These are phyloP conservation scores for Prionchulus punctatus DNA, from an alignment of 2,888 invertebrate species.

Conservation along the genomic window DNA sequence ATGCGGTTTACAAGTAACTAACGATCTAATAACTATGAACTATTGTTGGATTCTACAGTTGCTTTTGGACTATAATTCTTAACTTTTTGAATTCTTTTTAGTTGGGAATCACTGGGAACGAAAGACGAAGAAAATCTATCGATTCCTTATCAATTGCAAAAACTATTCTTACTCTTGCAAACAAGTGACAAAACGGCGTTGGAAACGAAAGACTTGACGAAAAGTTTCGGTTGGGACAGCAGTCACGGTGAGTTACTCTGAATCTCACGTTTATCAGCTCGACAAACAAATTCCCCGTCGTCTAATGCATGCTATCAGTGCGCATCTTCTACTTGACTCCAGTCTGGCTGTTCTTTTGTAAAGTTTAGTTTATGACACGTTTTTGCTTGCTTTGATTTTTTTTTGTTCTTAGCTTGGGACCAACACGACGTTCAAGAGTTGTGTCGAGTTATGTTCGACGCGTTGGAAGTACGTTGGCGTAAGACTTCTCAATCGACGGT, in stretches of 20 bases:
- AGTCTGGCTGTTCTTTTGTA: slow-evolving; percentile 6
- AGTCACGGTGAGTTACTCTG: slow-evolving; percentile 49
- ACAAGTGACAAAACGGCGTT: slow-evolving; percentile 60
- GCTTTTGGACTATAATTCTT: background rate
- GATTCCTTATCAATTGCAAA: slow-evolving; percentile 70
- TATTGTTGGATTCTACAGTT: background rate
- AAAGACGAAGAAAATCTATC: slow-evolving; percentile 51
- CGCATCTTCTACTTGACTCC: background rate
- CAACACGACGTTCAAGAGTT: slow-evolving; percentile 81
- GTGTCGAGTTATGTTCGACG: slow-evolving; percentile 76
- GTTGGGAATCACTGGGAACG: slow-evolving; percentile 54
- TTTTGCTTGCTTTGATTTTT: background rate
- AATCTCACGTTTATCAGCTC: no score
- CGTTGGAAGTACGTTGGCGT: slow-evolving; percentile 63
- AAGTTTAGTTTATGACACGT: no score
- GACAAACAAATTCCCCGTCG: no score
- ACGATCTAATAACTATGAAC: background rate
- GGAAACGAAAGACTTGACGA: slow-evolving; percentile 68
- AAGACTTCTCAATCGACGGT: slow-evolving; percentile 62
- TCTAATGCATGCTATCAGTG: background rate
- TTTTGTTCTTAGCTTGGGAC: slow-evolving; percentile 55
- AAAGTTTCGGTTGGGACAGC: slow-evolving; percentile 75
- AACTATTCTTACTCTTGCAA: slow-evolving; percentile 65
- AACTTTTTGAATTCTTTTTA: slow-evolving; percentile 16
- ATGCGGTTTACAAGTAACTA: slow-evolving; percentile 51